These are phyloP conservation scores for Arrhopalites spinosus DNA, from an alignment of 2,888 invertebrate species.

Conservation along the genomic window DNA sequence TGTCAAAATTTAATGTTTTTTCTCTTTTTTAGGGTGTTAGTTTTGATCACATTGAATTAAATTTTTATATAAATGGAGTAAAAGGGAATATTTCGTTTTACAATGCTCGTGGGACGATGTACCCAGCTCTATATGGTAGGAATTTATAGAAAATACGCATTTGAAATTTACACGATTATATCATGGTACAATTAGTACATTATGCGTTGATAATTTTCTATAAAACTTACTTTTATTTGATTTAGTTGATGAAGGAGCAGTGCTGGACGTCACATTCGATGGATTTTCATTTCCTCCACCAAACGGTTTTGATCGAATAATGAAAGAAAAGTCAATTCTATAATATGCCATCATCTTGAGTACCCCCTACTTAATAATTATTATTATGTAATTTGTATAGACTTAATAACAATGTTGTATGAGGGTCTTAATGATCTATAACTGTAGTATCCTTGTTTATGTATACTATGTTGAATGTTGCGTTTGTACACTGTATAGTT, in stretches of 20 bases:
- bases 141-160: conserved; percentile 53
- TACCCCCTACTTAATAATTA: too few relatives aligned
- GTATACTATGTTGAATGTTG: too few relatives aligned
- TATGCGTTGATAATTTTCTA: background rate
- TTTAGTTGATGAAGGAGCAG: conserved; percentile 95
- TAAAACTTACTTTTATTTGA: background rate
- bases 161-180: background rate
- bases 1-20: too few relatives aligned
- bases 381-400: too few relatives aligned
- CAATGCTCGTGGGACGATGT: conserved; percentile 87
- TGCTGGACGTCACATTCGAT: conserved; percentile 90
- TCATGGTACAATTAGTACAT: too few relatives aligned
- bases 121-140: conserved; percentile 91
- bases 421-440: too few relatives aligned
- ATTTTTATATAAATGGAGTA: conserved; percentile 91
- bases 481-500: too few relatives aligned
- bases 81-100: conserved; percentile 81
- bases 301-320: conserved; percentile 89
- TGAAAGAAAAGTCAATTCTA: conserved; percentile 94
- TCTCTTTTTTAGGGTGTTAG: conserved; percentile 74
- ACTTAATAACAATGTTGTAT: too few relatives aligned
- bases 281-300: conserved; percentile 83
- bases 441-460: too few relatives aligned
- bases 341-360: too few relatives aligned
- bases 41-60: conserved; percentile 94